Evolutionary conservation across 2,113 vertebrate genomes (phyloP), one percentile per base, ranked within the genome.

Genomic region (Pipra filicauda): DNA sequence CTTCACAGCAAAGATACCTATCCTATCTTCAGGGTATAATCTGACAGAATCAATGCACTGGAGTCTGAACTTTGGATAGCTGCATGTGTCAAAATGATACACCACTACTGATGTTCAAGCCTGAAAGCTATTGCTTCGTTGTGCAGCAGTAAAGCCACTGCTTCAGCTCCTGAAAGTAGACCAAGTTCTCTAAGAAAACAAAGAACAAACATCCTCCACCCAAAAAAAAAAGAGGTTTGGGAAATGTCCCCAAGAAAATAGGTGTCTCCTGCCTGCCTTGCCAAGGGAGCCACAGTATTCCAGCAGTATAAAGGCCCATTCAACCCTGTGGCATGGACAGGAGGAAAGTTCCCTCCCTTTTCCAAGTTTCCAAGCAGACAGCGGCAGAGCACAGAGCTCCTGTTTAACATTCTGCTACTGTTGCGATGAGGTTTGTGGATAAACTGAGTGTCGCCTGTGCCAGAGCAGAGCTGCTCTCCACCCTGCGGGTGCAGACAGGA

Each of bases 401-500:
- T 94, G 75, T 94, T 97, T 96, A 96, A 91, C 89, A 97, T 96
- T 96, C 93, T 91, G 87, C 66, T 91, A 52, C 79, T 77, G 89
- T 85, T 84, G 85, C 92, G 93, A 6, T 87, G 79, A 96, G 93
- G 93, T 91, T 64, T 94, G 69, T 94, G 96, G 82, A 77, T 86
- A 91, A 91, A 96, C 62, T 18, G 62, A 94, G 85, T 11, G 1
- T 88, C 43, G 52, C 55, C 61, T 52, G 3, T 93, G 91, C 85
- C 92, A 94, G 77, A 85, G 54, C 75, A 85, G 81, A 90, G 74
- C 64, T 54, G 94, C 51, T 86, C 88, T 94, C 88, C 88, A 54
- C 85, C 90, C 91, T 92, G 85, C 11, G 44, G 67, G 72, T 8
- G 23, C 91, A 82, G 89, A 62, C 39, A 43, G 37, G 55, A 85